Conservation (phyloP, 2,797 vertebrate genomes). For the Notolepis coatsorum region DNA sequence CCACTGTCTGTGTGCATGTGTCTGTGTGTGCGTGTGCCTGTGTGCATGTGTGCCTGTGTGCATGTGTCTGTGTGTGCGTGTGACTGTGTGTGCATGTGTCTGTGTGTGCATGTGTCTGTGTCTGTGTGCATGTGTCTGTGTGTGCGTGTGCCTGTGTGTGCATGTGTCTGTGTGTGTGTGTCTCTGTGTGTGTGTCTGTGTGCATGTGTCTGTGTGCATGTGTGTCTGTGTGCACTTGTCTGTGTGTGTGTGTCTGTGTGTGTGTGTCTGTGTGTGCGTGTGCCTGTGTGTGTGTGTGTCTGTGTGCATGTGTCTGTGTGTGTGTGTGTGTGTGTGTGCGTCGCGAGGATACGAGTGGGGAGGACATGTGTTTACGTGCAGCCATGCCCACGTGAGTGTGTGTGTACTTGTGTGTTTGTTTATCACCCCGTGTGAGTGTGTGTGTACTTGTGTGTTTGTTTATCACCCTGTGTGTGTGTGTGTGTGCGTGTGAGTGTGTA, state of each 20-base stretch:
- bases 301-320: neutral
- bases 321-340: neutral
- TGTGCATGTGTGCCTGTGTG: too few relatives aligned
- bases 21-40: too few relatives aligned
- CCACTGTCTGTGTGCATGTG: too few relatives aligned
- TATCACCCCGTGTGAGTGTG: conserved; percentile 43
- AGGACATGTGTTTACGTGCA: too few relatives aligned
- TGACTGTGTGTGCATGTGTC: too few relatives aligned
- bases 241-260: neutral
- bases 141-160: neutral
- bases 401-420: conserved; percentile 22
- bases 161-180: conserved; percentile 16
- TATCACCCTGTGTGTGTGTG: conserved; percentile 47
- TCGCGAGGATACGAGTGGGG: too few relatives aligned
- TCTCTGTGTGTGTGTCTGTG: neutral
- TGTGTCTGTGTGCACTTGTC: neutral
- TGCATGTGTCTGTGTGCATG: conserved; percentile 26
- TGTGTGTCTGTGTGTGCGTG: neutral
- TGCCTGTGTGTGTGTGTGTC: conserved; percentile 1
- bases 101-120: conserved; percentile 4
- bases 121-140: neutral
- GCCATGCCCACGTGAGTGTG: too few relatives aligned
- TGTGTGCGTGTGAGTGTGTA: conserved; percentile 55
- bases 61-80: too few relatives aligned
- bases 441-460: conserved; percentile 22